Base-by-base conservation (phyloP, 2,888 invertebrate species). In the Rhorus exstirpatorius region DNA sequence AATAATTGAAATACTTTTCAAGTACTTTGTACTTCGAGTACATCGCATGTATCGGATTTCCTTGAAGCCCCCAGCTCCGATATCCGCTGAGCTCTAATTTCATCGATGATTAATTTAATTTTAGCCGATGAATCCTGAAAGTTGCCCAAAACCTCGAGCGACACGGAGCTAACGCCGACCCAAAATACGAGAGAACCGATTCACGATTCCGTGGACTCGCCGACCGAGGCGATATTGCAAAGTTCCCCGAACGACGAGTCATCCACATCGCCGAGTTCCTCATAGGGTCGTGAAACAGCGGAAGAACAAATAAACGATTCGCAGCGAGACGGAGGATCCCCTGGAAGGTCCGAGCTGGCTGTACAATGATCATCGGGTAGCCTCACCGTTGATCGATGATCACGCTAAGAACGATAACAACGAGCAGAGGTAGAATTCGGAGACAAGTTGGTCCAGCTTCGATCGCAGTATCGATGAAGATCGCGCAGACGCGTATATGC, bases 281-380 rank as follows among this genome's bases (percentile, higher is more conserved):
- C 26, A 6, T n/a, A 31, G 12, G 19, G n/a, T 10, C 0, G 10
- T 3, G 1, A 55, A 55, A 44, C 6, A 10, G 3, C 24, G 24
- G 12, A 26, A 17, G 10, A 21, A 70, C 8, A 1, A 35, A 3
- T 19, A 35, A 6, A 35, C 53, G 24, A 21, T 1, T 0, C n/a
- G 3, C 7, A 26, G 14, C 6, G 80, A 53, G 1, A 17, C 49
- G 31, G 89, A 90, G 0, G 93, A 93, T 88, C 92, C 92, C 0
- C 55, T 92, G 19, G 93, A 93, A 83, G 93, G 93, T 1, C 89
- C 93, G 1, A 93, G 93, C 63, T 93, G 93, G 93, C 79, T 90
- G 35, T 85, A 88, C 12, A 83, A 87, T 53, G 76, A 84, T 81
- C 67, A 58, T 17, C 53, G 78, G 61, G 61, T 49, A 26, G 14